Evolutionary conservation across 2,888 invertebrate species (phyloP).

Genomic region (Epinotia bilunana): DNA sequence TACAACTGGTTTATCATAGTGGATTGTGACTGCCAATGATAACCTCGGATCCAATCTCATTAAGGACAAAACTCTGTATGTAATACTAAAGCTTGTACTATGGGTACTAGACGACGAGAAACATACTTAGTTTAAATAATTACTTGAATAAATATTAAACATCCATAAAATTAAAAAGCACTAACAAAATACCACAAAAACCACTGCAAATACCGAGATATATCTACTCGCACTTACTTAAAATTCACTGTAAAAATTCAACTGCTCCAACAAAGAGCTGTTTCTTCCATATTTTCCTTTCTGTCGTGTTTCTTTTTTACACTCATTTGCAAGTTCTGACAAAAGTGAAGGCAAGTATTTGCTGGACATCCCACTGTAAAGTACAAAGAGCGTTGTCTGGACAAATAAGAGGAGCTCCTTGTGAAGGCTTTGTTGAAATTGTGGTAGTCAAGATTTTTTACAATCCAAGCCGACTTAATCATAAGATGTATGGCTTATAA

Average conservation of each 20-base stretch:
- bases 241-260: conserved; percentile 4
- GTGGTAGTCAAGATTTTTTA: not conserved
- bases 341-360: conserved; percentile 24
- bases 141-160: too few relatives aligned
- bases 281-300: conserved; percentile 14
- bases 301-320: conserved; percentile 15
- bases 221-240: not conserved
- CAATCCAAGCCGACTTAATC: too few relatives aligned
- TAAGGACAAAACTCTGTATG: too few relatives aligned
- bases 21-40: too few relatives aligned
- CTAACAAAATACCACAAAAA: not conserved
- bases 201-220: not conserved
- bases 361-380: not conserved
- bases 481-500: too few relatives aligned
- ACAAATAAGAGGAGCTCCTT: not conserved
- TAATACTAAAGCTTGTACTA: too few relatives aligned
- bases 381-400: conserved; percentile 15
- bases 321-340: conserved; percentile 23
- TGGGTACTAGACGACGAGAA: too few relatives aligned
- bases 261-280: conserved; percentile 21
- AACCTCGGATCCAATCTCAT: too few relatives aligned
- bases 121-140: too few relatives aligned
- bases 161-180: too few relatives aligned
- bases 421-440: not conserved
- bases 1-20: too few relatives aligned